phyloP scores from a whole-genome alignment of 1,140 invertebrate genomes.

The Drosophila malerkotliana region DNA sequence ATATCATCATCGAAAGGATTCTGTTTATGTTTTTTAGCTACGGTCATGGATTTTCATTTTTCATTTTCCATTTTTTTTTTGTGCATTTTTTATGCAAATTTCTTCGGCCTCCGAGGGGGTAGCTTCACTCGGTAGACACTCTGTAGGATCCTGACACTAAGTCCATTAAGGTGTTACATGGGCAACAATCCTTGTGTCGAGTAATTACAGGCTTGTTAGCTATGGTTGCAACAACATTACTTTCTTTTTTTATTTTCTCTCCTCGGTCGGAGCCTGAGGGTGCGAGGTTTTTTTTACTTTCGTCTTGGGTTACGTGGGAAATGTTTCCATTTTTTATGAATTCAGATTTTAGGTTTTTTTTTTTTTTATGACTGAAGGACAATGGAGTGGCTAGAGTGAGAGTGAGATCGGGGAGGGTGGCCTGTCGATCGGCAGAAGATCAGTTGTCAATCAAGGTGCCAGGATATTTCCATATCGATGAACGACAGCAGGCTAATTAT shows the following conservation, averaged over 20 bases:
- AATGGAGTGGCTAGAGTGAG: conserved; percentile 35
- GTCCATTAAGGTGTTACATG: conserved; percentile 77
- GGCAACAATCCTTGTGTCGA: conserved; percentile 68
- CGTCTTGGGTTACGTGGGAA: conserved; percentile 68
- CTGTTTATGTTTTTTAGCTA: conserved; percentile 3
- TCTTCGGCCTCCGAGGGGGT: conserved; percentile 25
- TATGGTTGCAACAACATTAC: conserved; percentile 76
- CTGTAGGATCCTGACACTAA: conserved; percentile 23
- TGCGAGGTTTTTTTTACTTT: conserved; percentile 28
- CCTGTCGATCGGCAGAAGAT: conserved; percentile 45
- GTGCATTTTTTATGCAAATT: conserved; percentile 71
- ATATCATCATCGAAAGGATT: conserved; percentile 48
- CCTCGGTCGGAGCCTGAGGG: conserved; percentile 13
- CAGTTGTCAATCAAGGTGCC: conserved; percentile 70
- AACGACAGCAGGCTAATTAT: conserved; percentile 59
- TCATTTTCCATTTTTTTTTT: conserved; percentile 22
- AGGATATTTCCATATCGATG: conserved; percentile 65
- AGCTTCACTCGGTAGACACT: conserved; percentile 1
- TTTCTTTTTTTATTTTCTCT: conserved; percentile 21
- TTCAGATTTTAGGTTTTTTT: conserved; percentile 8
- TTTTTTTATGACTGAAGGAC: conserved; percentile 46
- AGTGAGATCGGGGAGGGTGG: not conserved
- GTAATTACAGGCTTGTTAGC: conserved; percentile 81
- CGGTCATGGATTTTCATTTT: conserved; percentile 29
- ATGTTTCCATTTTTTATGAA: conserved; percentile 51